Percentiles rank a stretch among this genome's conserved stretches.
Conservation (phyloP, 2,113 vertebrate species). For the Rousettus leschenaultii region DNA sequence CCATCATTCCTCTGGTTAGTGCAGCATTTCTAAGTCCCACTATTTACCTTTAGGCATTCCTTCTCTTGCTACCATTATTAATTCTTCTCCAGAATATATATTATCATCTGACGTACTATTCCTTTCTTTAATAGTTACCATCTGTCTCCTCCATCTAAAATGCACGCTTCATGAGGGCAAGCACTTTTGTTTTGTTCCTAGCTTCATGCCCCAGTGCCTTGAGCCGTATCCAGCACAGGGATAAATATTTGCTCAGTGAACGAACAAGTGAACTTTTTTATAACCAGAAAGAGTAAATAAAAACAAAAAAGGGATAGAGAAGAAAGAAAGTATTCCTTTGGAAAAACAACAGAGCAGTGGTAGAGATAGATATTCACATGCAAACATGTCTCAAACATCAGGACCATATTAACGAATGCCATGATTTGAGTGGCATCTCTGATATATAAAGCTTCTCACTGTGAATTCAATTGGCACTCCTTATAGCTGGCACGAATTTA, state of each 20-base stretch:
- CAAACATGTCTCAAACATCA: background rate
- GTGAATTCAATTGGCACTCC: background rate
- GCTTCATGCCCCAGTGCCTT: background rate
- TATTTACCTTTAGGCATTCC: background rate
- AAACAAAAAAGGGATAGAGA: background rate
- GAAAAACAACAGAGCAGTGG: background rate
- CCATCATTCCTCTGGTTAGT: background rate
- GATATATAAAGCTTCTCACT: background rate
- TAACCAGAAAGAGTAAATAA: background rate
- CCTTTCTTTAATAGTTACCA: background rate
- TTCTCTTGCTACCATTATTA: background rate
- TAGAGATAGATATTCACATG: background rate
- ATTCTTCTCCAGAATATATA: background rate
- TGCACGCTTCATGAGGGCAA: background rate
- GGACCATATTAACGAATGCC: background rate
- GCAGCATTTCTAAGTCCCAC: background rate
- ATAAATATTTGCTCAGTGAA: background rate
- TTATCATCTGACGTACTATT: background rate
- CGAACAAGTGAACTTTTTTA: background rate
- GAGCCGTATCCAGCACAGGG: background rate
- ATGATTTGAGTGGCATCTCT: background rate
- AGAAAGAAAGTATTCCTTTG: background rate
- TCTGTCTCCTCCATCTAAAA: background rate
- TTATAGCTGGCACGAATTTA: background rate
- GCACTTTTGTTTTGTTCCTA: background rate